Percentiles rank a stretch among this genome's conserved stretches.
Evolutionary conservation across 2,888 invertebrate species (phyloP).

Genomic region (Chymomyza amoena): DNA sequence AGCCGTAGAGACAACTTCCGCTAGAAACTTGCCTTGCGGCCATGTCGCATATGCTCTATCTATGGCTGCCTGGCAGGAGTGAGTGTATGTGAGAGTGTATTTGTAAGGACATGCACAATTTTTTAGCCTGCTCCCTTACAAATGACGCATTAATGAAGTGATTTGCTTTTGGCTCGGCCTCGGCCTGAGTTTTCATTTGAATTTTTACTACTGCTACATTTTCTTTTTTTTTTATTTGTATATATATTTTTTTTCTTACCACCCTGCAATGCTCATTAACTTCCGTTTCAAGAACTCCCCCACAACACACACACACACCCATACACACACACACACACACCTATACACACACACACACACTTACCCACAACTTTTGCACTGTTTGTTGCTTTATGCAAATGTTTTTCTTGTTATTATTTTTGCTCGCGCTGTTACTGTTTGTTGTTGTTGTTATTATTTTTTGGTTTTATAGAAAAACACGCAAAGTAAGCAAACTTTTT

Average conservation of each 20-base stretch:
- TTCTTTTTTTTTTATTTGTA: constrained; percentile 2
- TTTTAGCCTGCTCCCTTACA: constrained; percentile 56
- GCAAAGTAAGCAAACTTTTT: constrained; percentile 68
- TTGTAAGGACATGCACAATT: neutral
- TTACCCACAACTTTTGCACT: constrained; percentile 29
- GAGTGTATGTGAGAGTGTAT: neutral
- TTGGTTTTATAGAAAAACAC: constrained; percentile 69
- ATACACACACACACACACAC: constrained; percentile 8
- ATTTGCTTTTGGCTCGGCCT: constrained; percentile 65
- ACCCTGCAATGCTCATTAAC: constrained; percentile 55
- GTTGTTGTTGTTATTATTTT: constrained; percentile 36
- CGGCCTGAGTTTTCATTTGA: constrained; percentile 30
- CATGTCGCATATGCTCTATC: constrained; percentile 39
- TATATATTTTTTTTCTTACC: constrained; percentile 10
- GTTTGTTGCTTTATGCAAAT: constrained; percentile 72
- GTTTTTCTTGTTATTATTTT: constrained; percentile 58
- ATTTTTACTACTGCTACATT: constrained; percentile 26
- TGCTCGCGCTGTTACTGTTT: constrained; percentile 42
- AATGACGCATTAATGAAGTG: constrained; percentile 78
- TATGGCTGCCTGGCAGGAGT: neutral
- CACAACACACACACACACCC: constrained; percentile 9
- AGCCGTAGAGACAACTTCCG: constrained; percentile 5
- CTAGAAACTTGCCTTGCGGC: constrained; percentile 26
- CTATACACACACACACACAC: neutral
- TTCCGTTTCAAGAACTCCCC: constrained; percentile 56